Evolutionary conservation across 37 sponge, comb jelly and placozoan species (phyloP).

Genomic region (Halisarca cf. caerulea): DNA sequence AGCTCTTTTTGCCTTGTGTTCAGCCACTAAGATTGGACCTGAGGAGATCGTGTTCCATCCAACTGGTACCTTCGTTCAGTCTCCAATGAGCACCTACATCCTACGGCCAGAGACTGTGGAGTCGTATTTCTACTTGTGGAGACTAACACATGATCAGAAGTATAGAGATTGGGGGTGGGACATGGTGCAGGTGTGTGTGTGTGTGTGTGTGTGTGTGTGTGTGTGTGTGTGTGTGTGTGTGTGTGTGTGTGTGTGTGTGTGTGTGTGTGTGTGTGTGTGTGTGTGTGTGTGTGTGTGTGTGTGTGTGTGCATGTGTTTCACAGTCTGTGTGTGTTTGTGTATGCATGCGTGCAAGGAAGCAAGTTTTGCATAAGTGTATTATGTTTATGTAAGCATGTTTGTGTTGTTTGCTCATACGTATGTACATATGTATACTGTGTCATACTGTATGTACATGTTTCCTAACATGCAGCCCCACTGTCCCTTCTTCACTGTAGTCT

Average conservation of each 20-base stretch:
- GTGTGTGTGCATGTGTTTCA: neutral
- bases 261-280: neutral
- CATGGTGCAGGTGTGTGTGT: constrained; percentile 65
- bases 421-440: neutral
- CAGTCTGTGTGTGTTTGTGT: neutral
- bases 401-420: neutral
- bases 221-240: neutral
- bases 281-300: neutral
- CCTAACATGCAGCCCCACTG: too few relatives aligned
- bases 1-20: neutral
- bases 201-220: neutral
- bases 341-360: constrained; percentile 50
- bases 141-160: constrained; percentile 81
- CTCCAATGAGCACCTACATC: constrained; percentile 55
- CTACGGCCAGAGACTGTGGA: constrained; percentile 90
- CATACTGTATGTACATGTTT: neutral
- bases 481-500: constrained; percentile 34
- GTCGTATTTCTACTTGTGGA: constrained; percentile 86
- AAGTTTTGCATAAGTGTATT: neutral
- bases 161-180: constrained; percentile 96
- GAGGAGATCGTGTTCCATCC: constrained; percentile 74
- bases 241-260: neutral
- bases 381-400: neutral
- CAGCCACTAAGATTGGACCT: constrained; percentile 86
- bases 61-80: constrained; percentile 3